Percentiles rank a stretch among this genome's conserved stretches.
Evolutionary conservation across 2,797 vertebrate species (phyloP).

Genomic region (Sylvilagus floridanus): DNA sequence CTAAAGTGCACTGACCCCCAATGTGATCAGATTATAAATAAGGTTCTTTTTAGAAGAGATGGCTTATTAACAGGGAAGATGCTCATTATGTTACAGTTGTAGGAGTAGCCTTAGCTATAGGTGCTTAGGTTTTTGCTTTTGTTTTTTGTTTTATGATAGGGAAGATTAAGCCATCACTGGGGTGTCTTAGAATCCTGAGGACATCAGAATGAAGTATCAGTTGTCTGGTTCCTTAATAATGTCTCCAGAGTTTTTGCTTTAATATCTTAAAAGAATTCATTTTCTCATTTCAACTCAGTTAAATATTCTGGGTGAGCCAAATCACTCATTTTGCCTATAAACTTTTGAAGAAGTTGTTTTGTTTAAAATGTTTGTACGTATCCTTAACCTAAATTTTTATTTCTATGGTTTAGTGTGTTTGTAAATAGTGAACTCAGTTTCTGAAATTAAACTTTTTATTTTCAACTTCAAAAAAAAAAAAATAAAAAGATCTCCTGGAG

Average conservation of each 20-base stretch:
- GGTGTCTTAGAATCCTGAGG: conserved; percentile 69
- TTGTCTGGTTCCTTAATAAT: conserved; percentile 78
- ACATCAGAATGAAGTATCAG: conserved; percentile 64
- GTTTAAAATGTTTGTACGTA: conserved; percentile 86
- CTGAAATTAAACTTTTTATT: too few species aligned
- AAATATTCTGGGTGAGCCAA: conserved; percentile 79
- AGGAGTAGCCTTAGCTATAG: conserved; percentile 83
- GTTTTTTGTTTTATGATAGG: conserved; percentile 66
- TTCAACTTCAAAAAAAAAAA: too few species aligned
- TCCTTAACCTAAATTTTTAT: conserved; percentile 86
- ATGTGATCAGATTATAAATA: conserved; percentile 71
- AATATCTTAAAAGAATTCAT: not conserved
- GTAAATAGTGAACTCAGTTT: too few species aligned
- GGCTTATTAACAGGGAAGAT: conserved; percentile 68
- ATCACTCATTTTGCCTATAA: conserved; percentile 84
- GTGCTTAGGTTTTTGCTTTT: conserved; percentile 72
- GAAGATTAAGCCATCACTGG: conserved; percentile 78
- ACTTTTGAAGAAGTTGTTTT: conserved; percentile 86
- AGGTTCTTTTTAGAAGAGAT: conserved; percentile 74
- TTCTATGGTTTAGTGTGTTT: too few species aligned
- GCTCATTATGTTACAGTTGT: conserved; percentile 66
- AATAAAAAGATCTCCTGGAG: not conserved
- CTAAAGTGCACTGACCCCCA: conserved; percentile 74
- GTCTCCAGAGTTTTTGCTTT: conserved; percentile 71
- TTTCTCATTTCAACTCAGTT: conserved; percentile 80